phyloP scores from a whole-genome alignment of 2,888 invertebrate species.

The Napeogenes sylphis region DNA sequence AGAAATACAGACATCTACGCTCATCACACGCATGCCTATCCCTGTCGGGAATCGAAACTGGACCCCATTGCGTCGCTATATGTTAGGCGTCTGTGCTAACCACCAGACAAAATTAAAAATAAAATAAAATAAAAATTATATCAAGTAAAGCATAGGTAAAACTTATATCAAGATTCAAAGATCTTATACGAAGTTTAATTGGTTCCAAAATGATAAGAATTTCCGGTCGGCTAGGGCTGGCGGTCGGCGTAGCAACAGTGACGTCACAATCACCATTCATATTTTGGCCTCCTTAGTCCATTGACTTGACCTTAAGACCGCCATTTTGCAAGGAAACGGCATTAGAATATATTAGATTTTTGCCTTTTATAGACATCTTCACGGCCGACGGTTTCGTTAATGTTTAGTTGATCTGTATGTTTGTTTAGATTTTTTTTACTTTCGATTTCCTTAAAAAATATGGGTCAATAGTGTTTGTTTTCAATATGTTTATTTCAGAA shows the following conservation, averaged over 20 bases:
- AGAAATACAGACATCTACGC: too few species aligned
- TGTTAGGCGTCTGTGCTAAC: too few species aligned
- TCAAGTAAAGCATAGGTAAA: too few species aligned
- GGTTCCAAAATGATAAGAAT: slow-evolving; percentile 9
- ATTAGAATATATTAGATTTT: slow-evolving; percentile 33
- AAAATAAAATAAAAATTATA: too few species aligned
- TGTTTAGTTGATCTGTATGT: neutral
- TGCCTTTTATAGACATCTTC: slow-evolving; percentile 6
- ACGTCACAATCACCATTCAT: slow-evolving; percentile 6
- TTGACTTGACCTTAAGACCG: slow-evolving; percentile 33
- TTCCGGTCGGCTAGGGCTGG: slow-evolving; percentile 6
- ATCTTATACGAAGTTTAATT: neutral
- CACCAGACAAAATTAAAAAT: too few species aligned
- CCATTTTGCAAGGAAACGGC: slow-evolving; percentile 28
- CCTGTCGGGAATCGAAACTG: too few species aligned
- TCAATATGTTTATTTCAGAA: too few species aligned
- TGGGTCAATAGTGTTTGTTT: too few species aligned
- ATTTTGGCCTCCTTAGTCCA: slow-evolving; percentile 22
- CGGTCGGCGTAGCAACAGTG: slow-evolving; percentile 14
- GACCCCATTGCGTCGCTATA: too few species aligned
- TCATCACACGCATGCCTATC: too few species aligned
- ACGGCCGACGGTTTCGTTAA: neutral
- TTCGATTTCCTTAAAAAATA: neutral
- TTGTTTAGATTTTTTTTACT: neutral
- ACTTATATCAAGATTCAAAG: too few species aligned